These are phyloP conservation scores for Oncorhynchus mykiss DNA, from an alignment of 2,113 vertebrate genomes.

Conservation along the genomic window DNA sequence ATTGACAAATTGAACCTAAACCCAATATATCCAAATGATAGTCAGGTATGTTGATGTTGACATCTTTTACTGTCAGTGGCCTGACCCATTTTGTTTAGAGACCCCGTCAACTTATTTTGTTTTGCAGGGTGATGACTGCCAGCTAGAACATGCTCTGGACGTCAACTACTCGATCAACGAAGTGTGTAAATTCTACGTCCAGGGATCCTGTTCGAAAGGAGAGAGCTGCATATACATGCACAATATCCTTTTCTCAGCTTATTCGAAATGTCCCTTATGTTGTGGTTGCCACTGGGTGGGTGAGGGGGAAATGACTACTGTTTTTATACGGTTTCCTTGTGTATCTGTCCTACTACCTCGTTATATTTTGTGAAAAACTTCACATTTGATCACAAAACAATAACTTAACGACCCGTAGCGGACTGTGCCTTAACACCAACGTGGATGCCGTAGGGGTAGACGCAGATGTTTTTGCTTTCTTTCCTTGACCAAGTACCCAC, in stretches of 20 bases:
- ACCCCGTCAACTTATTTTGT: neutral
- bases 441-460: too few species aligned
- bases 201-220: constrained; percentile 86
- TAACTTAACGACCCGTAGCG: too few species aligned
- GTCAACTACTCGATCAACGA: constrained; percentile 82
- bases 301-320: too few species aligned
- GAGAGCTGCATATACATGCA: constrained; percentile 92
- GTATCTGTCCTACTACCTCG: too few species aligned
- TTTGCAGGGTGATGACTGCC: constrained; percentile 84
- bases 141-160: constrained; percentile 85
- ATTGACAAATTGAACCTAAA: too few species aligned
- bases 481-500: constrained; percentile 80
- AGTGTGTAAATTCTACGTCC: constrained; percentile 89
- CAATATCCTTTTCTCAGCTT: constrained; percentile 85
- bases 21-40: too few species aligned
- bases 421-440: too few species aligned
- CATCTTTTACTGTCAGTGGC: neutral
- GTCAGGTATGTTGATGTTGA: neutral
- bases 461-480: neutral
- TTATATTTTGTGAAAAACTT: too few species aligned
- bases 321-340: too few species aligned
- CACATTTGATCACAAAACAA: too few species aligned
- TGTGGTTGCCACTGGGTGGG: too few species aligned
- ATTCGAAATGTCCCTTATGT: neutral
- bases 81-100: too few species aligned